A percentile compares a stretch with the other conserved stretches of the same genome.
Conservation (phyloP, 2,888 invertebrate species). For the Drosophila anceps region DNA sequence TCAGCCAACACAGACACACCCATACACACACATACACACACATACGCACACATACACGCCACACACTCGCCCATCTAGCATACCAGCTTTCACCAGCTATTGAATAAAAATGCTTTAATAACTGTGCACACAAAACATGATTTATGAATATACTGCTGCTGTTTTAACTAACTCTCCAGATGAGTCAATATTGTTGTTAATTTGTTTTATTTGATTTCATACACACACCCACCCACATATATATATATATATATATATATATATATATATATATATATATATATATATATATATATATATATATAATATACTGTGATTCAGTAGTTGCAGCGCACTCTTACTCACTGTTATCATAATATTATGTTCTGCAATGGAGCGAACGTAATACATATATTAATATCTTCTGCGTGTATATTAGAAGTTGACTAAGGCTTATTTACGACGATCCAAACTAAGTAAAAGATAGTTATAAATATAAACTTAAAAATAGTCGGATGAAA, state of each 20-base stretch:
- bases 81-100: constrained; percentile 2
- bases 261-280: neutral
- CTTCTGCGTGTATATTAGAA: neutral
- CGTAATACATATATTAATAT: neutral
- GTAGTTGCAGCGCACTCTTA: neutral
- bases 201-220: constrained; percentile 6
- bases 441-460: neutral
- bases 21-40: neutral
- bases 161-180: constrained; percentile 19
- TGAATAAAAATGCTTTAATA: constrained; percentile 15
- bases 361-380: neutral
- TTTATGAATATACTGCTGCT: constrained; percentile 21
- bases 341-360: neutral
- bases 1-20: constrained; percentile 6
- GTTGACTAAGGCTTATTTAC: neutral
- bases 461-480: neutral
- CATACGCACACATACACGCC: neutral
- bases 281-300: neutral
- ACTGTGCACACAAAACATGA: constrained; percentile 16
- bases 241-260: no score
- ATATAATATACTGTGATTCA: neutral
- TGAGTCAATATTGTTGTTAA: constrained; percentile 11
- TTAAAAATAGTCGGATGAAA: neutral
- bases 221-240: neutral
- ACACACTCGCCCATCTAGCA: neutral